phyloP scores from a whole-genome alignment of 2,797 vertebrate species.

The Cirrhinus mrigala region DNA sequence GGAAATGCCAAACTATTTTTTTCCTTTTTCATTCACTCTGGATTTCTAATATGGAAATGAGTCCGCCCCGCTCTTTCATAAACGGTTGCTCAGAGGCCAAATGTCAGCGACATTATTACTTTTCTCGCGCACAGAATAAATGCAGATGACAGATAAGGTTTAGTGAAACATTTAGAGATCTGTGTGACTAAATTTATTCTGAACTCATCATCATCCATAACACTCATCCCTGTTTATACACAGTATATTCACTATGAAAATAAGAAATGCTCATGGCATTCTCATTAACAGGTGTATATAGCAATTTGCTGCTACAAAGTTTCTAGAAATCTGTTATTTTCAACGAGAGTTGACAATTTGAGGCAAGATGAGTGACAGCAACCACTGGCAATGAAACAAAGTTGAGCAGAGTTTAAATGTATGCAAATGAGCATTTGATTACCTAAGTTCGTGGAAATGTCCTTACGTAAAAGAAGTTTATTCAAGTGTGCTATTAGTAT shows the following conservation, averaged over 20 bases:
- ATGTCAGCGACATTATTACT: slow-evolving; percentile 32
- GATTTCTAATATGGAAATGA: slow-evolving; percentile 41
- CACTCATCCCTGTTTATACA: slow-evolving; percentile 4
- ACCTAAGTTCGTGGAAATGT: neutral
- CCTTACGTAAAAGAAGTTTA: too few species aligned
- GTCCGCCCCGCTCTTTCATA: slow-evolving; percentile 14
- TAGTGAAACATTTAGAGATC: slow-evolving; percentile 13
- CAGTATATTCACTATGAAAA: slow-evolving; percentile 3
- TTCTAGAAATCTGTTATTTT: slow-evolving; percentile 3
- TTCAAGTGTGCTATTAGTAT: too few species aligned
- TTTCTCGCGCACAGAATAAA: slow-evolving; percentile 8
- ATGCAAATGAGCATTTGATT: neutral
- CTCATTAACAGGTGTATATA: neutral
- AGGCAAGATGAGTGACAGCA: neutral
- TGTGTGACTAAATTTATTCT: slow-evolving; percentile 8
- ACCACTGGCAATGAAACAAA: neutral
- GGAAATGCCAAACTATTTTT: neutral
- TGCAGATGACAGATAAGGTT: slow-evolving; percentile 22
- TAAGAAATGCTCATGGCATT: neutral
- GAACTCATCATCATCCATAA: slow-evolving; percentile 10
- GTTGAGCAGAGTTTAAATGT: neutral
- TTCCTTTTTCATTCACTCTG: neutral
- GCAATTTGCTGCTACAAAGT: neutral
- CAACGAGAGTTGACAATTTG: neutral
- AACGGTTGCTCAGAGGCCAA: slow-evolving; percentile 22